Base-by-base conservation (phyloP, 2,888 invertebrate species). In the Polyploca ridens region DNA sequence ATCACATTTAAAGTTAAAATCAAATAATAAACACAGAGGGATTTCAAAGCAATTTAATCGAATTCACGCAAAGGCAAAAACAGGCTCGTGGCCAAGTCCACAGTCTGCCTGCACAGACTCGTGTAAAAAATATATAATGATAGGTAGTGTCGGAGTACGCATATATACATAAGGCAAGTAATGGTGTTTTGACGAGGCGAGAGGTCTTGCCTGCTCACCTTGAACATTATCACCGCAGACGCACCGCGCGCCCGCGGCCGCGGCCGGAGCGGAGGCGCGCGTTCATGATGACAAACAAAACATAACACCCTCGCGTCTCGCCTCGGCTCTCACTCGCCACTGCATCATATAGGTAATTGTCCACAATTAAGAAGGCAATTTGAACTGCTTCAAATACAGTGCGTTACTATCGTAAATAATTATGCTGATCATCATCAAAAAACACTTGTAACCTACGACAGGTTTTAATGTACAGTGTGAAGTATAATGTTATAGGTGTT, bases 51-150 rank as follows among this genome's bases (percentile, higher is more conserved):
- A 44, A 44, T 44, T 35, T 35, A 5, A 13, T 44, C 10, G 41
- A 11, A 13, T 44, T 44, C 41, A 13, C 14, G 2, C 46, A 13
- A 46, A n/a, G 0, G 14, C 46, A 13, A 46, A 46, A 46, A 46
- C 46, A 14, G n/a, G 46, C n/a, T 68, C 41, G 58, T 41, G 58
- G 19, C 35, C 62, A 46, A n/a, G 54, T 41, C 41, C 58, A 41
- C 14, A 46, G 27, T 27, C 27, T 27, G 46, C 5, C 27, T 27
- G 46, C 5, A n/a, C 46, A n/a, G 46, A 46, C 46, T n/a, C 46
- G n/a, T 14, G 46, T 46, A 46, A 46, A 46, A 46, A 46, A 46
- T 46, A n/a, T 46, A 46, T 46, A 13, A 46, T 46, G 46, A 8
- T 14, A n/a, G n/a, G 46, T 33, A 33, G 33, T 41, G 8, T 41